phyloP scores from a whole-genome alignment of 2,113 vertebrate genomes.

The Vidua macroura region DNA sequence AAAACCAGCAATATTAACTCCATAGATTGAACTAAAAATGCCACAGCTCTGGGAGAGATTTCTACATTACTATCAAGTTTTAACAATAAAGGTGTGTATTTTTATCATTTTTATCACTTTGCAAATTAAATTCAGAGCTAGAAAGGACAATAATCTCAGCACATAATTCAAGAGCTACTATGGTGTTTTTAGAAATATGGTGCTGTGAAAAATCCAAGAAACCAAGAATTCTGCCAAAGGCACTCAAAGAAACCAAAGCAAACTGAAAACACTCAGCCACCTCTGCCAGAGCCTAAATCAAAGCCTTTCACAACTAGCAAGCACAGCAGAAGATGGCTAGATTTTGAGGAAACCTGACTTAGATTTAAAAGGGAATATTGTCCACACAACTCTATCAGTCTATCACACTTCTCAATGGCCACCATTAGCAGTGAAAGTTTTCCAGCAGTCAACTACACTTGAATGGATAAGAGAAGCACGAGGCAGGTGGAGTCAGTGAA shows the following conservation, averaged over 20 bases:
- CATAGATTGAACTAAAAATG: not conserved
- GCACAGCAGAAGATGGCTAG: not conserved
- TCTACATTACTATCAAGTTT: not conserved
- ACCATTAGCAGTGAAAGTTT: conserved; percentile 5
- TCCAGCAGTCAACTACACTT: not conserved
- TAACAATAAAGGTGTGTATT: not conserved
- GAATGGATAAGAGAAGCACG: not conserved
- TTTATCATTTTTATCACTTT: not conserved
- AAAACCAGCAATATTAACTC: not conserved
- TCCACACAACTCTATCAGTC: not conserved
- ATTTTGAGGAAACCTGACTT: not conserved
- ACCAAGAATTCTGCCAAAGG: conserved; percentile 14
- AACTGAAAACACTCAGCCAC: not conserved
- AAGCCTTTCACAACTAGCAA: not conserved
- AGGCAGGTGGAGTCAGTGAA: conserved; percentile 7
- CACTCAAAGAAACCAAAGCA: conserved; percentile 19
- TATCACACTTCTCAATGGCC: conserved; percentile 8
- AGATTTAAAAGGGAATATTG: not conserved
- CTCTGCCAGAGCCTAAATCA: not conserved
- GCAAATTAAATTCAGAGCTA: conserved; percentile 23
- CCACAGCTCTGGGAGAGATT: not conserved
- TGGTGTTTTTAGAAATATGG: not conserved
- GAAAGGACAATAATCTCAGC: not conserved
- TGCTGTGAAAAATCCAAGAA: not conserved
- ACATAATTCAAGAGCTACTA: not conserved